Conservation (phyloP, 2,797 vertebrate genomes). For the Enteromius thamalakanensis region DNA sequence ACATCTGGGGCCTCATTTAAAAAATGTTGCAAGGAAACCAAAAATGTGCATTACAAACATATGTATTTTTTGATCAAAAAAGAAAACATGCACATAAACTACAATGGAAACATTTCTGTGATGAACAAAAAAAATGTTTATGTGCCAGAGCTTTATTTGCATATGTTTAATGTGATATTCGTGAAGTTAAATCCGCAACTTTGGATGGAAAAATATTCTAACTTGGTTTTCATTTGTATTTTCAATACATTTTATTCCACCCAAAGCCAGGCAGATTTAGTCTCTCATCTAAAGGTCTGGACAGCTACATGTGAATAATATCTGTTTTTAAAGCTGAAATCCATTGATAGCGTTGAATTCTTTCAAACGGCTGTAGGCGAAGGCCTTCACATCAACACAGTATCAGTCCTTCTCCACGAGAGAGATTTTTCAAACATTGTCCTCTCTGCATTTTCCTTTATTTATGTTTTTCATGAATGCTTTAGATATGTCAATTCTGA, state of each 20-base stretch:
- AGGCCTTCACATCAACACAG: neutral
- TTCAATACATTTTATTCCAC: neutral
- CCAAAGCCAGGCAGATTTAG: neutral
- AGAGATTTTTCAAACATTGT: neutral
- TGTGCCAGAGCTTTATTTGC: neutral
- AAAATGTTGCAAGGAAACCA: neutral
- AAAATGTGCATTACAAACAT: neutral
- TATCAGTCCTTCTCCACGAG: constrained; percentile 6
- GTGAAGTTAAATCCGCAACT: neutral
- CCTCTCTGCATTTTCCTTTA: neutral
- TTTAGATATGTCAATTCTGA: neutral
- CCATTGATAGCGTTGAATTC: neutral
- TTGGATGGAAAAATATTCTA: neutral
- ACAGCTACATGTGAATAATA: neutral
- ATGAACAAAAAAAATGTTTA: neutral
- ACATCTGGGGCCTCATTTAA: too few relatives aligned
- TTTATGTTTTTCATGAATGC: constrained; percentile 20
- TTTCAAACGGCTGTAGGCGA: neutral
- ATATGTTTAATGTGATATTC: neutral
- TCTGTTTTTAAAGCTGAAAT: constrained; percentile 1
- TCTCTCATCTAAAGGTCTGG: neutral
- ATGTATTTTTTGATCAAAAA: too few relatives aligned
- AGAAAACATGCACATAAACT: too few relatives aligned
- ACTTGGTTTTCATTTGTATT: neutral
- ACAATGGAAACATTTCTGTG: too few relatives aligned